Evolutionary conservation across 2,113 vertebrate species (phyloP).

Genomic region (Tringa solitaria): DNA sequence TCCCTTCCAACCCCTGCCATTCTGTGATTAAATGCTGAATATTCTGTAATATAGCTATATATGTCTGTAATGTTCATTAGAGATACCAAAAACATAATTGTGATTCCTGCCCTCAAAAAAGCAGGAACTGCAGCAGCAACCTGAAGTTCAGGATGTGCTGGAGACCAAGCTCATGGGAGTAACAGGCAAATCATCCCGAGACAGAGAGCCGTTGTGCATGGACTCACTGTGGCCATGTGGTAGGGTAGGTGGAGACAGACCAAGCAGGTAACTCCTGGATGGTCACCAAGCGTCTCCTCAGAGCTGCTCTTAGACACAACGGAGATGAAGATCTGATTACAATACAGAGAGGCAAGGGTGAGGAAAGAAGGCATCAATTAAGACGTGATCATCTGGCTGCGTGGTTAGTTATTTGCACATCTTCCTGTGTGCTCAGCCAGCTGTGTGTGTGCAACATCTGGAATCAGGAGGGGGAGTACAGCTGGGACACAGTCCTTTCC

Average conservation of each 20-base stretch:
- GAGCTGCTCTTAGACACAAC: not conserved
- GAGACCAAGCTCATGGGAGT: not conserved
- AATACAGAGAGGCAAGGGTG: not conserved
- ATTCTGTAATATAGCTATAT: not conserved
- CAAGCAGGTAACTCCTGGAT: not conserved
- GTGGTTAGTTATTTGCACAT: not conserved
- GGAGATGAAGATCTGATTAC: not conserved
- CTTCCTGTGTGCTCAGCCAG: slow-evolving; percentile 7
- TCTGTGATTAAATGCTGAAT: not conserved
- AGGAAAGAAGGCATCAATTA: not conserved
- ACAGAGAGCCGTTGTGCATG: fast-evolving
- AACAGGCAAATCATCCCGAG: fast-evolving
- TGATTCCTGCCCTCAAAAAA: not conserved
- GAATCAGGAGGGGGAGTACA: not conserved
- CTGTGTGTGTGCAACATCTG: slow-evolving; percentile 14
- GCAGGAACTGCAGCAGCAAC: not conserved
- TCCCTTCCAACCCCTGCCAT: not conserved
- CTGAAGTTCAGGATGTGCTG: not conserved
- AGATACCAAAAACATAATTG: not conserved
- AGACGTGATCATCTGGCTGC: not conserved
- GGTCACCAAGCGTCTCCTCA: not conserved
- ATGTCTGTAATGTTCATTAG: not conserved
- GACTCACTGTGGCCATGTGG: not conserved
- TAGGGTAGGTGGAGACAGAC: not conserved
- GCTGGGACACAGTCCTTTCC: slow-evolving; percentile 3